phyloP scores from a whole-genome alignment of 1,140 invertebrate species.

The Pantala flavescens region DNA sequence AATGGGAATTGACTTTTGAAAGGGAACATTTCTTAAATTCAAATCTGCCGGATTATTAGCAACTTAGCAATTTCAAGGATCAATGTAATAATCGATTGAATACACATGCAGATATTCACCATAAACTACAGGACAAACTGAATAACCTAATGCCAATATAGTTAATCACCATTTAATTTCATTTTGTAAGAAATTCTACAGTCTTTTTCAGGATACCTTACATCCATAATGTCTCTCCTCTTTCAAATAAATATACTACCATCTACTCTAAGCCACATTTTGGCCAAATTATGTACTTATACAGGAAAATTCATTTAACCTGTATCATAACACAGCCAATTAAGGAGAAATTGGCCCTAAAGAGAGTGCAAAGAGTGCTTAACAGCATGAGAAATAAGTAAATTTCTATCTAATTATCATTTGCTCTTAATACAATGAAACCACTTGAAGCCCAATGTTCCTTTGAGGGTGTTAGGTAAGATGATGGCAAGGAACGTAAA shows the following conservation, averaged over 20 bases:
- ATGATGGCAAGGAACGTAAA: no score
- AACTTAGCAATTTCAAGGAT: no score
- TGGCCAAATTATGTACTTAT: neutral
- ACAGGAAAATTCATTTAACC: neutral
- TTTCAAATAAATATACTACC: constrained; percentile 8
- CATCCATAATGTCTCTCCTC: neutral
- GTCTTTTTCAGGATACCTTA: constrained; percentile 1
- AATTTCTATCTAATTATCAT: neutral
- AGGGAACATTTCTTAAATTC: no score
- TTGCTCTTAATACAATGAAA: neutral
- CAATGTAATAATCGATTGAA: no score
- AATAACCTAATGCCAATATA: neutral
- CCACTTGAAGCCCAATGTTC: neutral
- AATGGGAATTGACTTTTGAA: no score
- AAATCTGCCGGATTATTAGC: no score
- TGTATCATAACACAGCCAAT: neutral
- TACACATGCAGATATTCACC: no score
- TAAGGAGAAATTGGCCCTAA: neutral
- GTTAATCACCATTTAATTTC: neutral
- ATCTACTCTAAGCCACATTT: neutral
- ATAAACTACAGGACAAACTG: no score
- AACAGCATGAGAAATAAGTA: neutral
- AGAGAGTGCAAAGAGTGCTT: neutral
- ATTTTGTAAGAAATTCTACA: constrained; percentile 8
- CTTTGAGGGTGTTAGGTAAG: no score